Evolutionary conservation across 2,113 vertebrate species (phyloP).

Genomic region (Sapayoa aenigma): DNA sequence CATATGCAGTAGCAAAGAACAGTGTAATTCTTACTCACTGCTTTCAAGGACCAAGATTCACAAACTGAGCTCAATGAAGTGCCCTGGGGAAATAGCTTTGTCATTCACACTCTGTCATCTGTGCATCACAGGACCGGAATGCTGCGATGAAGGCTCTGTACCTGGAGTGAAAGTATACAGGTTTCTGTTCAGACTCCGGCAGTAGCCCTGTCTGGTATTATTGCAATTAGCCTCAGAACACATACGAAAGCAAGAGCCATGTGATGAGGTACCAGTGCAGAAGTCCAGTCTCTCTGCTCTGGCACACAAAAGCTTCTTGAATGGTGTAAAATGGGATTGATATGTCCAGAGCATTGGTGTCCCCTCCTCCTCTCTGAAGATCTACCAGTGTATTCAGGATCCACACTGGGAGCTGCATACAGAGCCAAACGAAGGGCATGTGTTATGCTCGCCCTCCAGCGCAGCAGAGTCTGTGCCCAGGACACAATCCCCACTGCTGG

Average conservation of each 20-base stretch:
- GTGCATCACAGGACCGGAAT: constrained; percentile 10
- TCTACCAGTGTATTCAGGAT: background rate
- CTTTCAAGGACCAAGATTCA: constrained; percentile 28
- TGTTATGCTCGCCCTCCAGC: background rate
- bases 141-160: background rate
- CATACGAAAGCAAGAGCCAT: background rate
- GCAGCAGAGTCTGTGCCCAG: background rate
- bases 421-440: background rate
- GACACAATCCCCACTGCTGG: background rate
- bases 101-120: constrained; percentile 64
- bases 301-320: background rate
- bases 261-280: background rate
- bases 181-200: background rate
- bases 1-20: background rate
- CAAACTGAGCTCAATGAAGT: constrained; percentile 41
- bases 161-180: background rate
- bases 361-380: background rate
- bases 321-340: background rate
- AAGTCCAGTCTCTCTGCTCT: background rate
- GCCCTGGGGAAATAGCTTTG: constrained; percentile 54
- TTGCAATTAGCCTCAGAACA: background rate
- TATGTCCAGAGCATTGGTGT: background rate
- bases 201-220: background rate
- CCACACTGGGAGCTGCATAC: background rate
- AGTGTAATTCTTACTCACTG: background rate